phyloP scores from a whole-genome alignment of 2,797 vertebrate species.

The Melanotaenia pygmaea region DNA sequence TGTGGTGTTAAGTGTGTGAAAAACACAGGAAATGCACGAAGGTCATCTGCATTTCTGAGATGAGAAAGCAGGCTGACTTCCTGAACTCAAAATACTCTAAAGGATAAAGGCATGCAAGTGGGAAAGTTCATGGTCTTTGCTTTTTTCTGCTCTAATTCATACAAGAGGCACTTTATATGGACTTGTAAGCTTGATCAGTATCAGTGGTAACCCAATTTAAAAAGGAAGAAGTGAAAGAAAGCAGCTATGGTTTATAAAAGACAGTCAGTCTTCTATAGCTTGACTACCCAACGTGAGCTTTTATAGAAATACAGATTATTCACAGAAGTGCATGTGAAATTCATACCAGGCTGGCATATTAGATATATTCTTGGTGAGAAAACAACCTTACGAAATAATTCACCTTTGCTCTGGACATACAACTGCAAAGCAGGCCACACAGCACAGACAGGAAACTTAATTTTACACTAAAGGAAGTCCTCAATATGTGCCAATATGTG shows the following conservation, averaged over 20 bases:
- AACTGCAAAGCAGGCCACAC: conserved; percentile 1
- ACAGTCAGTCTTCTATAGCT: conserved; percentile 9
- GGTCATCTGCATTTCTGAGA: conserved; percentile 77
- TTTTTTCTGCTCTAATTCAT: conserved; percentile 56
- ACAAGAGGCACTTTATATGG: conserved; percentile 66
- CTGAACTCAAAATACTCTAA: conserved; percentile 81
- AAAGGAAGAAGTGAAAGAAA: conserved; percentile 33
- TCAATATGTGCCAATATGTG: conserved; percentile 39
- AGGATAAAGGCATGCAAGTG: conserved; percentile 78
- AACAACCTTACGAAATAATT: conserved; percentile 26
- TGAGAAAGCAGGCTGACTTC: conserved; percentile 80
- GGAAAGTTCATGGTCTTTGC: conserved; percentile 65
- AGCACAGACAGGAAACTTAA: conserved; percentile 31
- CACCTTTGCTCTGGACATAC: conserved; percentile 37
- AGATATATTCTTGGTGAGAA: conserved; percentile 20
- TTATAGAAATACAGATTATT: conserved; percentile 18
- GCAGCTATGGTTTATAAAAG: conserved; percentile 15
- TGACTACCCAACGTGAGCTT: conserved; percentile 14
- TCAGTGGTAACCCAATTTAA: conserved; percentile 39
- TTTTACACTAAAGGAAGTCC: conserved; percentile 38
- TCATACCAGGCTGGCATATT: conserved; percentile 12
- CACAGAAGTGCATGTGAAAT: conserved; percentile 17
- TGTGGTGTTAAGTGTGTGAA: conserved; percentile 68
- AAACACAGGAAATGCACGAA: conserved; percentile 82
- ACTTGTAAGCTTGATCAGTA: conserved; percentile 46